Evolutionary conservation across 2,797 vertebrate genomes (phyloP).

Genomic region (Diceros bicornis): DNA sequence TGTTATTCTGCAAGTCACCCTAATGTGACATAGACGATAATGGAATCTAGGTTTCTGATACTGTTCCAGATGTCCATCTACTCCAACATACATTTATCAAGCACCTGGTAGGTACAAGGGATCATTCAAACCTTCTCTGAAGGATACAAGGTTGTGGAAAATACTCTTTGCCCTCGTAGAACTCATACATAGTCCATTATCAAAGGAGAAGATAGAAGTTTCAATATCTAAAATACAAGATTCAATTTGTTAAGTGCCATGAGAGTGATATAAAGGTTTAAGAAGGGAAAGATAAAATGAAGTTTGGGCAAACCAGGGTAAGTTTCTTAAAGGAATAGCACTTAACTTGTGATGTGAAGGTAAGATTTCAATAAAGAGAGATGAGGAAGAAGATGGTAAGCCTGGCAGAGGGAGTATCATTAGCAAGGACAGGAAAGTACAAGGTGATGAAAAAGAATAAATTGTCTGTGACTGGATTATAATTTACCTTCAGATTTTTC

Average conservation of each 20-base stretch:
- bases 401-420: neutral
- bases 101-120: neutral
- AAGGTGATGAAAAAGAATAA: neutral
- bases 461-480: neutral
- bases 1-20: neutral
- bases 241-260: conserved; percentile 34
- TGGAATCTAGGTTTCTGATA: neutral
- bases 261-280: neutral
- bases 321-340: neutral
- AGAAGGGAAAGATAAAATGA: neutral
- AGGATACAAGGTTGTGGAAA: neutral
- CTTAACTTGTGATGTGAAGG: neutral
- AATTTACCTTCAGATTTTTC: conserved; percentile 25
- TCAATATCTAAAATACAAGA: conserved; percentile 22
- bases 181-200: neutral
- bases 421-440: neutral
- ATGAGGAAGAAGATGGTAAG: neutral
- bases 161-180: neutral
- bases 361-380: conserved; percentile 1
- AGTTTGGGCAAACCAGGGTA: neutral
- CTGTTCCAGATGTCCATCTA: neutral
- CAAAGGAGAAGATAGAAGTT: neutral
- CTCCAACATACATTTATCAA: neutral
- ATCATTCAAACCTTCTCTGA: neutral
- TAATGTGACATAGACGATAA: neutral